Evolutionary conservation across 64 coral and sea anemone genomes (phyloP).

Genomic region (Astreopora myriophthalma): DNA sequence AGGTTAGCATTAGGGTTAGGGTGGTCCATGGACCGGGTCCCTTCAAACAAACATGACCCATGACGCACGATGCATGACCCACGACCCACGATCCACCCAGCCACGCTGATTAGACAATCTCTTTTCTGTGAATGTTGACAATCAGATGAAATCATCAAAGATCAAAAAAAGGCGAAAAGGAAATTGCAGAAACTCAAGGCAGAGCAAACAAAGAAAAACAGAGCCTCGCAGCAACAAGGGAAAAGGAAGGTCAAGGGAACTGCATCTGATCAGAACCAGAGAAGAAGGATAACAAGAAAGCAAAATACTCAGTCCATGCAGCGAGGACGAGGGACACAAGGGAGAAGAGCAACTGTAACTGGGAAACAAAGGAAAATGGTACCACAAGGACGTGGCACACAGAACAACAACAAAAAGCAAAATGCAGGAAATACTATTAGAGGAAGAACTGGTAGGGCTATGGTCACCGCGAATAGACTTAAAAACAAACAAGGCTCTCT

Average conservation of each 20-base stretch:
- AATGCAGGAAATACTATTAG: background rate
- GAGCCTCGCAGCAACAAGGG: background rate
- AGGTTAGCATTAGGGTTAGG: too few relatives aligned
- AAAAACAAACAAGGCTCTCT: conserved; percentile 32
- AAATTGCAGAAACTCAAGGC: conserved; percentile 43
- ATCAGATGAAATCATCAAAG: conserved; percentile 70
- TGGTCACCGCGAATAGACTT: conserved; percentile 43
- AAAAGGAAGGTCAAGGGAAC: background rate
- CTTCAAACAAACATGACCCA: too few relatives aligned
- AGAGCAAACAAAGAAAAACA: conserved; percentile 5
- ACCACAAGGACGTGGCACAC: conserved; percentile 15
- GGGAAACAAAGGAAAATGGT: background rate
- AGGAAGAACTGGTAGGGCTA: conserved; percentile 1
- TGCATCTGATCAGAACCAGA: background rate
- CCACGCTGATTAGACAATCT: too few relatives aligned
- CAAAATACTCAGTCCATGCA: background rate
- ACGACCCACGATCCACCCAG: too few relatives aligned
- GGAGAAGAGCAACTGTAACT: background rate
- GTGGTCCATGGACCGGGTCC: too few relatives aligned
- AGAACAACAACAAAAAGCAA: background rate
- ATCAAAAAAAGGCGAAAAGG: conserved; percentile 50
- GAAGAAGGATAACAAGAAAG: background rate
- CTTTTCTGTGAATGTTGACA: background rate
- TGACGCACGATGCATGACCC: too few relatives aligned
- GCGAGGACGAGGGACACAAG: background rate